A percentile compares a stretch with the other conserved stretches of the same genome.
Conservation (phyloP, 2,797 vertebrate genomes). For the Echiichthys vipera region DNA sequence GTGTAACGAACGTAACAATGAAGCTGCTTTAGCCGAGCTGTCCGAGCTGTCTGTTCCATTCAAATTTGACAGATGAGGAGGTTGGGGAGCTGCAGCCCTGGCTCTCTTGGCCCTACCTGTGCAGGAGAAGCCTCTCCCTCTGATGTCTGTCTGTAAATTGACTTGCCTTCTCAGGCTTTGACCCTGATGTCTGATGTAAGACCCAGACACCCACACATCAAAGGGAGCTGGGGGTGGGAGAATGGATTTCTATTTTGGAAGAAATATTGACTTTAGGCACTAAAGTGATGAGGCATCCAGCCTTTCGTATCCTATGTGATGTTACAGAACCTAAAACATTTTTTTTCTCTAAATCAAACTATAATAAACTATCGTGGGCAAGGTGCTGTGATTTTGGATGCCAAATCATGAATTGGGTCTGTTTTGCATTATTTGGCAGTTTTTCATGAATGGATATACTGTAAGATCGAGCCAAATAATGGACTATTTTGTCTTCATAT, state of each 20-base stretch:
- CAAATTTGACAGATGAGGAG: constrained; percentile 74
- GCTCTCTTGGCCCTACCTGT: constrained; percentile 72
- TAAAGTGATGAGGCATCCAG: constrained; percentile 79
- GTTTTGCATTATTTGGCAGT: constrained; percentile 29
- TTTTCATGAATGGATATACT: neutral
- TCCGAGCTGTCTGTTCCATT: constrained; percentile 75
- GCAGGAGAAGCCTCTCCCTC: constrained; percentile 73
- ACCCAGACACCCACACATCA: constrained; percentile 87
- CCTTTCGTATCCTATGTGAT: constrained; percentile 75
- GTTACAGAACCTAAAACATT: constrained; percentile 64
- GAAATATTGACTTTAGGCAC: constrained; percentile 84
- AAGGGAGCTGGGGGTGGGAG: constrained; percentile 76
- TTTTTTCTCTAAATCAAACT: constrained; percentile 49
- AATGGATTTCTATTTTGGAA: constrained; percentile 85
- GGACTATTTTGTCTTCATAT: neutral
- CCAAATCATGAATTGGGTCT: constrained; percentile 22
- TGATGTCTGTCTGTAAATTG: constrained; percentile 85
- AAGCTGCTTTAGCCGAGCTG: constrained; percentile 65
- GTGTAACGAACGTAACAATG: constrained; percentile 70
- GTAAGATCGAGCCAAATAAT: neutral
- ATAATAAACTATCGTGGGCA: constrained; percentile 33
- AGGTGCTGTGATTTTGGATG: constrained; percentile 17
- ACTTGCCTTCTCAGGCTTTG: constrained; percentile 86
- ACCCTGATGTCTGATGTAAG: constrained; percentile 88
- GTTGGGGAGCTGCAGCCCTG: constrained; percentile 45